Evolutionary conservation across 2,888 invertebrate species (phyloP).

Genomic region (Macrosoma leucophasiata): DNA sequence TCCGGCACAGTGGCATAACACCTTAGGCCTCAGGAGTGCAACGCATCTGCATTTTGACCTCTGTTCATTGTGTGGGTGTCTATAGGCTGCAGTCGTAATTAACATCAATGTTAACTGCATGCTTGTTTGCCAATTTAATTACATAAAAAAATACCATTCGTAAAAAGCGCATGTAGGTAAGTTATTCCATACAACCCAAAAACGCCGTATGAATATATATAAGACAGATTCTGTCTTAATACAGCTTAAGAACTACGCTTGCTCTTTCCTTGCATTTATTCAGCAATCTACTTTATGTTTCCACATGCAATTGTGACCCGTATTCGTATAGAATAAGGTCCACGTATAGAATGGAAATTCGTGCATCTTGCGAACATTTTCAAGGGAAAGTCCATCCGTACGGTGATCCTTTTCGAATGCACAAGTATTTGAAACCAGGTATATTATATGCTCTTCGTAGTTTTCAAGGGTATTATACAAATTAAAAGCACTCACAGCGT

Average conservation of each 20-base stretch:
- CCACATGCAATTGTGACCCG: constrained; percentile 6
- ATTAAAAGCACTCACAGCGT: too few relatives aligned
- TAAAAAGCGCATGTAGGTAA: constrained; percentile 2
- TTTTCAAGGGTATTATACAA: too few relatives aligned
- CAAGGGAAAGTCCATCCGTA: constrained; percentile 21
- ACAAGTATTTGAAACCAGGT: constrained; percentile 21
- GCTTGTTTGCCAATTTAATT: too few relatives aligned
- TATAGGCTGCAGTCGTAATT: too few relatives aligned
- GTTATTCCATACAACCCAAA: constrained; percentile 12
- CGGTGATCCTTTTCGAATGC: constrained; percentile 23
- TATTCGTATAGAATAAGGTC: constrained; percentile 5
- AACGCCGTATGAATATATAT: constrained; percentile 25
- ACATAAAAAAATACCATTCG: too few relatives aligned
- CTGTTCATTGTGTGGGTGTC: too few relatives aligned
- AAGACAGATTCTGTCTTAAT: constrained; percentile 22
- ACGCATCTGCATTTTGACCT: too few relatives aligned
- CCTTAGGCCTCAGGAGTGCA: too few relatives aligned
- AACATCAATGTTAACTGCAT: too few relatives aligned
- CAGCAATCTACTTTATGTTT: constrained; percentile 4
- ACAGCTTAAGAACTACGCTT: constrained; percentile 23
- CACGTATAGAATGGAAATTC: constrained; percentile 17
- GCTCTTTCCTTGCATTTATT: constrained; percentile 18
- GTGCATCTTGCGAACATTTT: constrained; percentile 20
- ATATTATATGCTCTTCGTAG: too few relatives aligned
- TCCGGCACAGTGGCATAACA: too few relatives aligned